These are phyloP conservation scores for Tapirus indicus DNA, from an alignment of 2,797 vertebrate species.

Conservation along the genomic window DNA sequence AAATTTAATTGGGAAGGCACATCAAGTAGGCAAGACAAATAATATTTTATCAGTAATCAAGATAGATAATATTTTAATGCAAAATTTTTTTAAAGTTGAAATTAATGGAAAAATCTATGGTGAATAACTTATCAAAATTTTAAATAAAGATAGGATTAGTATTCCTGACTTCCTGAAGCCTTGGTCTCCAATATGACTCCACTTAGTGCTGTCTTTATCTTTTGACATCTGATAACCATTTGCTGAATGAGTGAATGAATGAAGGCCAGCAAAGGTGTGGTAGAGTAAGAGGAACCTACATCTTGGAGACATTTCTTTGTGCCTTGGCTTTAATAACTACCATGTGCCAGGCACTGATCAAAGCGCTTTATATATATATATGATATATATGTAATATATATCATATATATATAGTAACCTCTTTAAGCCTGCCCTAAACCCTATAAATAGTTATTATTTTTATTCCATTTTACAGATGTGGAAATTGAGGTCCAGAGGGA, in stretches of 20 bases:
- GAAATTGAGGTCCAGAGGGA: constrained; percentile 3
- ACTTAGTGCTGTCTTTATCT: neutral
- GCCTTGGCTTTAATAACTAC: neutral
- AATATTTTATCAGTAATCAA: neutral
- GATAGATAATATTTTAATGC: neutral
- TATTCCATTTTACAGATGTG: neutral
- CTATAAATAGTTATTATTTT: neutral
- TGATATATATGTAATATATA: too few species aligned
- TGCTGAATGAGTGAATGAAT: neutral
- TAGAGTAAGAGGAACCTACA: neutral
- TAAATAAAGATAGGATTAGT: neutral
- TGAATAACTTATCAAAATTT: neutral
- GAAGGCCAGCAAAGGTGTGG: neutral
- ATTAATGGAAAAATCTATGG: neutral
- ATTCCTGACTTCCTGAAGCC: neutral
- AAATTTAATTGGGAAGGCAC: neutral
- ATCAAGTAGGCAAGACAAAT: neutral
- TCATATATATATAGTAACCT: neutral
- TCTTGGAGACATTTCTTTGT: neutral
- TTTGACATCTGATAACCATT: neutral
- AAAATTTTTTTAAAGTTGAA: neutral
- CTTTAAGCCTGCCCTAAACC: neutral
- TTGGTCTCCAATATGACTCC: neutral
- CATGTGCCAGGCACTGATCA: neutral
- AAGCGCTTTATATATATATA: neutral